These are phyloP conservation scores for Psittacula echo DNA, from an alignment of 2,797 vertebrate species.

Conservation along the genomic window DNA sequence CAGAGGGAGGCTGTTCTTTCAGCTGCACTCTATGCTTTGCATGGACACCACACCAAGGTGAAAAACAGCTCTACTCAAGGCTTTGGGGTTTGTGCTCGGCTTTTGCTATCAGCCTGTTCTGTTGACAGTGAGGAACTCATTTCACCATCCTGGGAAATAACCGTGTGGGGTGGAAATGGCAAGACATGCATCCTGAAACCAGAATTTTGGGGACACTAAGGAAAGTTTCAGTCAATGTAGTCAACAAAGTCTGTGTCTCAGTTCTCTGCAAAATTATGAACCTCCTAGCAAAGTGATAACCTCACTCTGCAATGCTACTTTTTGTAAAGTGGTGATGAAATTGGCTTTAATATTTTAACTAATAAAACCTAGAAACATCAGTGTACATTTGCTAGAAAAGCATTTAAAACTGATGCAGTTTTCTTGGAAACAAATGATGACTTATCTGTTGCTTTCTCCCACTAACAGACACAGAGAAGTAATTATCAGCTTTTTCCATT, in stretches of 20 bases:
- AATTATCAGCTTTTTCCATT: background rate
- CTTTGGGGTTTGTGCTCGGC: background rate
- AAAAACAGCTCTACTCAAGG: background rate
- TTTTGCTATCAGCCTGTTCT: background rate
- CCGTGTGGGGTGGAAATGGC: background rate
- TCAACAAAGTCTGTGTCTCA: background rate
- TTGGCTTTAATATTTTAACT: background rate
- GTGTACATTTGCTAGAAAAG: background rate
- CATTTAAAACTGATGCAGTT: background rate
- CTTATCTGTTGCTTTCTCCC: background rate
- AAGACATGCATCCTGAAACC: background rate
- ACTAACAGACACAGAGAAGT: background rate
- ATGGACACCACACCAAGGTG: background rate
- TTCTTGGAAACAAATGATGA: background rate
- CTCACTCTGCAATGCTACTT: background rate
- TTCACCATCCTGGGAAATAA: background rate
- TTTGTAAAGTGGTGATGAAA: background rate
- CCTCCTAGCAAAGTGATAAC: background rate
- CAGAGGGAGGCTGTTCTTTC: background rate
- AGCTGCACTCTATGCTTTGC: background rate
- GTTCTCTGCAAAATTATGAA: background rate
- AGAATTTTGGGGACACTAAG: background rate
- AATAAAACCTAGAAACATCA: background rate
- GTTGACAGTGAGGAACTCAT: background rate
- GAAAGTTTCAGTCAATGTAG: background rate